A percentile compares a stretch with the other conserved stretches of the same genome.
These are phyloP conservation scores for Ophion ventricosus DNA, from an alignment of 2,888 invertebrate genomes.

Conservation along the genomic window DNA sequence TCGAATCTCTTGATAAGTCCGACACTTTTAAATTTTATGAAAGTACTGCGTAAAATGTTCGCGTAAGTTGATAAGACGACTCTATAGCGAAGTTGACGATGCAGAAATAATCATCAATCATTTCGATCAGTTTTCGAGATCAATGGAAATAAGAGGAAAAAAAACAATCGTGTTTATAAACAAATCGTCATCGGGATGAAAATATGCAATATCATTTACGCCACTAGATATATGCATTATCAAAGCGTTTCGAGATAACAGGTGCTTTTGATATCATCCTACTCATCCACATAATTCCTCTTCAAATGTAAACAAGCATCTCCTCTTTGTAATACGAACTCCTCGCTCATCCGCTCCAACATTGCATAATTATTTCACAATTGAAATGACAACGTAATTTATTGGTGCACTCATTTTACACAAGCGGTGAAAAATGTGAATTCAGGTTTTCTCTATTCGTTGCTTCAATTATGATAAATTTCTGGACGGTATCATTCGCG, in stretches of 20 bases:
- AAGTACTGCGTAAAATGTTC: constrained; percentile 20
- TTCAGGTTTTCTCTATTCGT: too few species aligned
- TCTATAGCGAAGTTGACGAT: neutral
- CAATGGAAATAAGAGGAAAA: constrained; percentile 6
- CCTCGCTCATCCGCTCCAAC: neutral
- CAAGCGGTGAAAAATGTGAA: too few species aligned
- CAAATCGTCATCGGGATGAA: constrained; percentile 1
- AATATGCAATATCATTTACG: neutral
- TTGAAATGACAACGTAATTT: neutral
- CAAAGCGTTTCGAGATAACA: constrained; percentile 20
- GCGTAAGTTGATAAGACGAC: constrained; percentile 6
- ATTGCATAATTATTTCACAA: neutral
- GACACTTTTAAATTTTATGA: neutral
- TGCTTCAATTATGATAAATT: too few species aligned
- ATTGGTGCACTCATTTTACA: neutral
- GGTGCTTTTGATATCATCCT: neutral
- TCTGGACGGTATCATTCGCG: too few species aligned
- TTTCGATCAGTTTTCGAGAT: neutral
- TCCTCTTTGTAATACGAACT: neutral
- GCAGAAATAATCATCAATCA: constrained; percentile 3
- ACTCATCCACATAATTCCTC: constrained; percentile 18
- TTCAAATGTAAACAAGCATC: neutral
- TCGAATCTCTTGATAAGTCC: neutral
- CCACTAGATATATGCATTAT: neutral
- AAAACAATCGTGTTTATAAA: neutral